Evolutionary conservation across 2,888 invertebrate species (phyloP), one percentile per base, ranked within the genome.

Genomic region (Tipula helvola): DNA sequence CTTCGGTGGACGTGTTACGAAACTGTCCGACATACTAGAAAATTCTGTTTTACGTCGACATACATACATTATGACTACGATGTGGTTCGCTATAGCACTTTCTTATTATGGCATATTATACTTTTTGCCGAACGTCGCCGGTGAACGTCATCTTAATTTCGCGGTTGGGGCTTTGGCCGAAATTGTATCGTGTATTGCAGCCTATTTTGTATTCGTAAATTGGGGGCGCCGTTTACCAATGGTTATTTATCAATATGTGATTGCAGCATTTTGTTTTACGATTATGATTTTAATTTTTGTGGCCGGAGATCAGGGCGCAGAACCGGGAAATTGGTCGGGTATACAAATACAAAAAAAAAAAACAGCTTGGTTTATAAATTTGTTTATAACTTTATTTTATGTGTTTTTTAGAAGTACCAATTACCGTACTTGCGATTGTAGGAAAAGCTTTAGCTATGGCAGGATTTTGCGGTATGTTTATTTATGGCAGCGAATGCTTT

Each of bases 91-190:
- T 83, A 91, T 91, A 10, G 91, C 92, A 12, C 88, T 91, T 71
- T 90, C 91, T 36, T 92, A 92, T 88, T 92, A 91, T 88, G 91
- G 92, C 2, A 89, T 93, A 52, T 90, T 91, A 47, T 90, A 90
- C 87, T 90, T 90, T 86, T 88, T 92, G 36, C 91, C 92, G 10
- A 90, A 90, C 86, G 89, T 93, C 86, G 90, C 90, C 83, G 90
- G 91, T 36, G 91, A 93, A 88, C 90, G 92, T 18, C 93, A 93
- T 88, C 88, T 92, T 7, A 92, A 91, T 88, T 92, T 93, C 87
- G 90, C 92, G 18, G 89, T 92, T n/a, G 91, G 92, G 86, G 92
- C 92, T 7, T 89, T 89, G 13, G 90, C 92, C 86, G 93, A 93
- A 89, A 89, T 92, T 52, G 89, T 90, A 1, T 91, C 92, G 16